Base-by-base conservation (phyloP, 2,113 vertebrate species). In the Cisticola juncidis region DNA sequence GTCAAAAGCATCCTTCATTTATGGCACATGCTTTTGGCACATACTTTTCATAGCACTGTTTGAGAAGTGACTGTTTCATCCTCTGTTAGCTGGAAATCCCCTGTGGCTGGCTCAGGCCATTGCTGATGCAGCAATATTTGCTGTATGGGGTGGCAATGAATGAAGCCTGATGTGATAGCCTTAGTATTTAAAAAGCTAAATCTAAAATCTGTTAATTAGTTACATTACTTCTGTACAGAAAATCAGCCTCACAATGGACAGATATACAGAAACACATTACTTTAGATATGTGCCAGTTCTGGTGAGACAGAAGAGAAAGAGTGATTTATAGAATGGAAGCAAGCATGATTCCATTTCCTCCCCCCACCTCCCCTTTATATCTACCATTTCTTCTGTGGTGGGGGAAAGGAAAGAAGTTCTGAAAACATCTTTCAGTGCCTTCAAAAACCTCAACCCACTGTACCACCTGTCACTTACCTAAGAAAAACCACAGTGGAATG, bases 101-200 rank as follows among this genome's bases (percentile, higher is more conserved):
- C 17, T 6, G 2, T 17, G 53, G 14, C 51, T 56, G 44, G 24
- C 13, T 44, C 36, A 58, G 24, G 6, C 19, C 11, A 8, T 11
- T 78, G 36, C 26, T 88, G 54, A 71, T 40, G 20, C 29, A 58
- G 38, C 14, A 3, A 16, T 71, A 7, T 8, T 65, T 79, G 62
- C 35, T 45, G 12, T 7, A 4, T 3, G 26, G 28, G 19, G 35
- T 26, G 77, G n/a, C 44, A 77, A 28, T 0, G 0, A 79, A 69
- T 68, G 61, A 84, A 81, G 31, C 38, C 40, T 70, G 31, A 44
- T 45, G 12, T 57, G 38, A 92, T 88, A 73, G 20, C 29, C 60
- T 36, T 70, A 48, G 13, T 62, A 64, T 53, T 28, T 54, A 61
- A 78, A 93, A 73, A 36, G 16, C 6, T 36, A 14, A 70, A 60